Percentiles rank a stretch among this genome's conserved stretches.
Evolutionary conservation across 2,113 vertebrate species (phyloP).

Genomic region (Scomber colias): DNA sequence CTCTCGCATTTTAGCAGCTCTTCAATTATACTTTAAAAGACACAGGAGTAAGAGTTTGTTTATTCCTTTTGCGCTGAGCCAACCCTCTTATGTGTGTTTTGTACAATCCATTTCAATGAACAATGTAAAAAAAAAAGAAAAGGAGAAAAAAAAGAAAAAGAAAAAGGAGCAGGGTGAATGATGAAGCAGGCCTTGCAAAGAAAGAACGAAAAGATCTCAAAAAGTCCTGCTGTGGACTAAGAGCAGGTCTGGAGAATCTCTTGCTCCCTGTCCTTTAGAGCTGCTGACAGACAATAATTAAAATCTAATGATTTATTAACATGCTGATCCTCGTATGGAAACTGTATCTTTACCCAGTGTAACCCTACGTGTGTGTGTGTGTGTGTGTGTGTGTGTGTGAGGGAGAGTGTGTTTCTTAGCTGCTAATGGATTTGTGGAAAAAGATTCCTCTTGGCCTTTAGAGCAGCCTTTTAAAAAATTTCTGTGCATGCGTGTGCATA

Average conservation of each 20-base stretch:
- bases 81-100: slow-evolving; percentile 26
- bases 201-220: slow-evolving; percentile 43
- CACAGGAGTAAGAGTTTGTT: slow-evolving; percentile 34
- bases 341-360: slow-evolving; percentile 76
- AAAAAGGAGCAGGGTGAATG: slow-evolving; percentile 40
- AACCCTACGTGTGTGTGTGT: slow-evolving; percentile 30
- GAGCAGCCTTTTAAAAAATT: slow-evolving; percentile 61
- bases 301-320: slow-evolving; percentile 86
- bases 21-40: slow-evolving; percentile 58
- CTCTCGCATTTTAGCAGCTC: slow-evolving; percentile 39
- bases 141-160: not conserved
- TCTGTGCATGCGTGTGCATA: slow-evolving; percentile 22
- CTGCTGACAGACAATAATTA: slow-evolving; percentile 85
- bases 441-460: slow-evolving; percentile 73
- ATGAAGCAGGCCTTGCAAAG: slow-evolving; percentile 44
- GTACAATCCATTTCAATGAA: slow-evolving; percentile 8
- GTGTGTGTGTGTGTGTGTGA: not conserved
- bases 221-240: slow-evolving; percentile 57
- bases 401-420: slow-evolving; percentile 42
- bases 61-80: slow-evolving; percentile 31
- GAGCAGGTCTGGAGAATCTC: slow-evolving; percentile 83
- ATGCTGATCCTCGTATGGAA: slow-evolving; percentile 78
- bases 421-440: slow-evolving; percentile 81
- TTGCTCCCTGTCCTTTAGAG: slow-evolving; percentile 68
- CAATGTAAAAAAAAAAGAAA: not conserved